Percentiles rank a stretch among this genome's conserved stretches.
phyloP scores from a whole-genome alignment of 2,888 invertebrate species.

The Campoletis raptor region DNA sequence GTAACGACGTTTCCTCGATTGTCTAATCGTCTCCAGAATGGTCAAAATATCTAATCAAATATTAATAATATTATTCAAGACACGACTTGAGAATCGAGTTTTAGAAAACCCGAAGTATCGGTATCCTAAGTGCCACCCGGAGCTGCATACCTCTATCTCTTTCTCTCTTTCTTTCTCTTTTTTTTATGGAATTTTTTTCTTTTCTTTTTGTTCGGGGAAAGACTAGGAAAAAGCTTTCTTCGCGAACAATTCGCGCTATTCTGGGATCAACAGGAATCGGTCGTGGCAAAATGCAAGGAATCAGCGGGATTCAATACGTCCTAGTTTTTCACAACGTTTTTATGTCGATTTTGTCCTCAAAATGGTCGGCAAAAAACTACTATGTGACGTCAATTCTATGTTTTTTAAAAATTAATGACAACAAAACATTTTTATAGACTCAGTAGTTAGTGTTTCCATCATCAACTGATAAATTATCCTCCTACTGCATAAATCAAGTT shows the following conservation, averaged over 20 bases:
- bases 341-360: constrained; percentile 11
- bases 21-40: constrained; percentile 59
- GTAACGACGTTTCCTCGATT: constrained; percentile 56
- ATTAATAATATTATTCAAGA: constrained; percentile 31
- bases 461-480: not conserved
- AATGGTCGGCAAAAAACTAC: not conserved
- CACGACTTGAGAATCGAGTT: constrained; percentile 73
- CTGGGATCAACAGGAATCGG: constrained; percentile 65
- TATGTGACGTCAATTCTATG: not conserved
- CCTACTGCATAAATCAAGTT: not conserved
- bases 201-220: constrained; percentile 65
- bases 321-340: constrained; percentile 78
- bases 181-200: constrained; percentile 48
- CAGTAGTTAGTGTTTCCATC: not conserved
- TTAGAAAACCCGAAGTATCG: constrained; percentile 79
- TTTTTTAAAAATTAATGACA: not conserved
- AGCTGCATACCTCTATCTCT: constrained; percentile 82
- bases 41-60: constrained; percentile 60
- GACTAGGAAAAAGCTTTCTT: constrained; percentile 79
- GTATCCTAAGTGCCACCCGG: constrained; percentile 84
- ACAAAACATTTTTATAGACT: not conserved
- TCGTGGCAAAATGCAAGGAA: constrained; percentile 46
- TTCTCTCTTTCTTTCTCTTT: constrained; percentile 76
- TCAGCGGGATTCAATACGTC: constrained; percentile 63
- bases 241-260: constrained; percentile 79